Evolutionary conservation across 2,888 invertebrate species (phyloP).

Genomic region (Tenthredo mesomela): DNA sequence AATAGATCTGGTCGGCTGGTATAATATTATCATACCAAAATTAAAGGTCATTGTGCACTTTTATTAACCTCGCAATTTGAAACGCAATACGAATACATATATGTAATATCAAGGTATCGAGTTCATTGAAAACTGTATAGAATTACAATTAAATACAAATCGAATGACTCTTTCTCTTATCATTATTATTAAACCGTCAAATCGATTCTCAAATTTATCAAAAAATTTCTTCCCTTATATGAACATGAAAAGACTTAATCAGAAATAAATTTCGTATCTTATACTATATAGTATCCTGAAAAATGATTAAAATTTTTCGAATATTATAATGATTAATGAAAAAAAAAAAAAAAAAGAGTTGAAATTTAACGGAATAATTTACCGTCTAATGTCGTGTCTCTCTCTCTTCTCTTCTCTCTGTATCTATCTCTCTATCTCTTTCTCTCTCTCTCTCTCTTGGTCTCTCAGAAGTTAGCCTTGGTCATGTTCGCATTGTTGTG

Average conservation of each 20-base stretch:
- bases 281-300: neutral
- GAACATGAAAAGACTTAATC: neutral
- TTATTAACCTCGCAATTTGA: neutral
- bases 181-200: neutral
- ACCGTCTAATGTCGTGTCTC: constrained; percentile 15
- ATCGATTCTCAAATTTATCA: neutral
- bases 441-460: neutral
- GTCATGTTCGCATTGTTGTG: constrained; percentile 45
- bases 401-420: constrained; percentile 4
- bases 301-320: neutral
- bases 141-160: neutral
- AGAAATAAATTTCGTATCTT: neutral
- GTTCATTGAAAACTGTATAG: constrained; percentile 14
- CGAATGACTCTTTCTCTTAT: neutral
- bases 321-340: neutral
- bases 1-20: neutral
- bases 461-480: constrained; percentile 43
- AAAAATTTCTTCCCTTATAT: neutral
- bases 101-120: neutral
- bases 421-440: too few species aligned
- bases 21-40: neutral
- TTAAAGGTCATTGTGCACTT: constrained; percentile 14
- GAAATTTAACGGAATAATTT: neutral
- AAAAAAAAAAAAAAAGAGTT: neutral
- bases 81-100: neutral